Percentiles rank a stretch among this genome's conserved stretches.
Conservation (phyloP, 2,797 vertebrate species). For the Peromyscus melanophrys region DNA sequence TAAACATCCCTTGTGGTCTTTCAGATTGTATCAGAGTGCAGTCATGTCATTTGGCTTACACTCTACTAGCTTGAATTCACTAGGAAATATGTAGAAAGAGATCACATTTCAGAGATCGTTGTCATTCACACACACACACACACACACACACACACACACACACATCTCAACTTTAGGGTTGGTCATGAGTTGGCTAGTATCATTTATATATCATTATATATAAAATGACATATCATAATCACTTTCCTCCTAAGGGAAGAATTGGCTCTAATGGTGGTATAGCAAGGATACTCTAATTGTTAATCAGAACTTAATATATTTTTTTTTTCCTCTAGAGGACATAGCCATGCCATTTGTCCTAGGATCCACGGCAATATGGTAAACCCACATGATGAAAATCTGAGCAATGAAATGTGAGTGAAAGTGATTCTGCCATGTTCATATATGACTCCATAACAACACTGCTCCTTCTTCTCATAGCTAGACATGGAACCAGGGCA, state of each 20-base stretch:
- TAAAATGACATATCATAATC: not conserved
- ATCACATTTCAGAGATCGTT: not conserved
- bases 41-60: not conserved
- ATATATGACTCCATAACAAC: not conserved
- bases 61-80: constrained; percentile 36
- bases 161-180: not conserved
- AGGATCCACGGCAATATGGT: not conserved
- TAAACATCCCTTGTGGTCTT: not conserved
- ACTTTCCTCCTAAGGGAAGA: not conserved
- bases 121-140: not conserved
- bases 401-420: not conserved
- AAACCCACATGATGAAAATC: not conserved
- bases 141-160: not conserved
- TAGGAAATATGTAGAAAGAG: not conserved
- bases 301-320: not conserved
- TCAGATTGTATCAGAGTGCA: not conserved
- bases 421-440: not conserved
- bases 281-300: not conserved
- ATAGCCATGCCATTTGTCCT: not conserved
- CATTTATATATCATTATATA: not conserved
- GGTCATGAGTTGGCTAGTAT: not conserved
- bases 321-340: not conserved
- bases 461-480: not conserved
- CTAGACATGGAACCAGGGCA: not conserved
- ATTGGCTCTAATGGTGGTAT: not conserved